phyloP scores from a whole-genome alignment of 2,113 vertebrate species.

The Upupa epops region DNA sequence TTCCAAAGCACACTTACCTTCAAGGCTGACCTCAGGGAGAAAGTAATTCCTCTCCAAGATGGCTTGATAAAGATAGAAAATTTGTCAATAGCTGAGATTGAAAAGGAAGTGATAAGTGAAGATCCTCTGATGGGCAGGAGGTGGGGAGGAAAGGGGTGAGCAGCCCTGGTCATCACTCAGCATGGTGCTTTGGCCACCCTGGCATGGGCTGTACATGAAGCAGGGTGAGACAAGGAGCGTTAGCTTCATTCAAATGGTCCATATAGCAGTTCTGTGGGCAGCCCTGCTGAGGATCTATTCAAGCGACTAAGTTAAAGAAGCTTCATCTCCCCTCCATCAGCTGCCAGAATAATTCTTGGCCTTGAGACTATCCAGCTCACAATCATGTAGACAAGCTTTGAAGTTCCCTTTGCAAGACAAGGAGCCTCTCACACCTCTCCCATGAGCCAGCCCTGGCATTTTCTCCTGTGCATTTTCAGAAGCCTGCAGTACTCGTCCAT shows the following conservation, averaged over 20 bases:
- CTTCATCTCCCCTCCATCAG: fast-evolving
- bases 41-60: neutral
- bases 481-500: neutral
- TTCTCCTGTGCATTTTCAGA: neutral
- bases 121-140: neutral
- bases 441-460: neutral
- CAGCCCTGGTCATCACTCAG: neutral
- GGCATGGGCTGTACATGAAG: fast-evolving
- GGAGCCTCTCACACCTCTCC: neutral
- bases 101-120: neutral
- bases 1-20: neutral
- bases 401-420: neutral
- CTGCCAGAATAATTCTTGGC: neutral
- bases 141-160: fast-evolving
- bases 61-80: neutral
- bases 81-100: neutral
- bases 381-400: neutral
- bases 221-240: fast-evolving
- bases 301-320: neutral
- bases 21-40: neutral
- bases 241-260: fast-evolving
- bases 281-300: fast-evolving
- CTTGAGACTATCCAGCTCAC: fast-evolving
- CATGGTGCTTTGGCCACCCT: fast-evolving
- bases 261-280: fast-evolving